A percentile compares a stretch with the other conserved stretches of the same genome.
phyloP scores from a whole-genome alignment of 2,888 invertebrate genomes.

The Sepiola atlantica region DNA sequence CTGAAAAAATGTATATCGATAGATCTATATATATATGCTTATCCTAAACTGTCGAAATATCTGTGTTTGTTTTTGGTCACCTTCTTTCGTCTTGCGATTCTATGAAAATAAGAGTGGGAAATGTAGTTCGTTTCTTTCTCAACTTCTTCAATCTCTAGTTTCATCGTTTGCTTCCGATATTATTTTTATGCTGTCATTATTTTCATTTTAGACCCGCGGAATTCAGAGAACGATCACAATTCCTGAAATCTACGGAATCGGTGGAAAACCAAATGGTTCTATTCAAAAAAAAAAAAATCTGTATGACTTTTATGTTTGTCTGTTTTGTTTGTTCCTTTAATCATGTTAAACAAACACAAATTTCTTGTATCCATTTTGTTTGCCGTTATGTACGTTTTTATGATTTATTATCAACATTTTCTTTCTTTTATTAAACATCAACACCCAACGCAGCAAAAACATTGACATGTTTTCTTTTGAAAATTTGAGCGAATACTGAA shows the following conservation, averaged over 20 bases:
- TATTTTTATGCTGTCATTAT: not conserved
- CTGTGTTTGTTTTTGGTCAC: not conserved
- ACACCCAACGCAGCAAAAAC: too few relatives aligned
- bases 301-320: too few relatives aligned
- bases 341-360: too few relatives aligned
- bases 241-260: not conserved
- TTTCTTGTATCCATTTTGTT: too few relatives aligned
- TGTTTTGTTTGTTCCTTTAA: too few relatives aligned
- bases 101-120: not conserved
- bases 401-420: too few relatives aligned
- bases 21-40: conserved; percentile 32
- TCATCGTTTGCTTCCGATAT: not conserved
- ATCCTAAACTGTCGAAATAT: conserved; percentile 15
- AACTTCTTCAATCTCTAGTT: not conserved
- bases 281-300: too few relatives aligned
- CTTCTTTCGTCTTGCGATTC: not conserved
- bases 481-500: too few relatives aligned
- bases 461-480: too few relatives aligned
- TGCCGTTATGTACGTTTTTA: too few relatives aligned
- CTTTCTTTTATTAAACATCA: too few relatives aligned
- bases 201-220: not conserved
- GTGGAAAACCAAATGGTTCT: not conserved
- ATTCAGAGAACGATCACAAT: not conserved
- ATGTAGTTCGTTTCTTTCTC: not conserved
- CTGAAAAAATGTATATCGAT: not conserved